These are phyloP conservation scores for Drosophila pseudoobscura DNA, from an alignment of 1,140 invertebrate genomes.

Conservation along the genomic window DNA sequence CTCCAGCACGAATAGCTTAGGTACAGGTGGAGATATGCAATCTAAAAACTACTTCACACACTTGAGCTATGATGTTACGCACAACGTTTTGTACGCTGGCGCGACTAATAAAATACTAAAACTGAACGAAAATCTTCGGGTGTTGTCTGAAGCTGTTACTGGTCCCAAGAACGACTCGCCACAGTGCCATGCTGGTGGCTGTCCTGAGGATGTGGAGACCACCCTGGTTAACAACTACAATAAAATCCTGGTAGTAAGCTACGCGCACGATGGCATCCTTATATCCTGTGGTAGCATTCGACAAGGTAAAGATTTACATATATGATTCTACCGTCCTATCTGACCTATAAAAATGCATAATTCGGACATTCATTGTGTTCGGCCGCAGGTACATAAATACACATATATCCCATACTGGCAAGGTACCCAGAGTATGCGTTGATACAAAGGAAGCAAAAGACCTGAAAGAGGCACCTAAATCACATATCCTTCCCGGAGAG, in stretches of 20 bases:
- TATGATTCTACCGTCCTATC: neutral
- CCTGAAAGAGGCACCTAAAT: too few relatives aligned
- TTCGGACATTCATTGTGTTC: neutral
- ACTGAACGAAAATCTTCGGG: conserved; percentile 88
- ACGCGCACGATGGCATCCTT: conserved; percentile 88
- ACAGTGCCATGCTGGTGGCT: conserved; percentile 93
- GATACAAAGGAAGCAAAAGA: too few relatives aligned
- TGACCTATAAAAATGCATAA: neutral
- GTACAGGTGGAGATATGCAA: conserved; percentile 15
- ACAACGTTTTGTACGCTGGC: conserved; percentile 89
- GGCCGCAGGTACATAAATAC: too few relatives aligned
- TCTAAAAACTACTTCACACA: conserved; percentile 84
- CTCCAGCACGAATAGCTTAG: conserved; percentile 19
- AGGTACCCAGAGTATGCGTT: too few relatives aligned
- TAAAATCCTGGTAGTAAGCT: conserved; percentile 95
- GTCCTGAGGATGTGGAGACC: conserved; percentile 87
- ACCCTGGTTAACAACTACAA: conserved; percentile 93
- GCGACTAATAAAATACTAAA: conserved; percentile 93
- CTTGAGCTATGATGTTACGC: conserved; percentile 84
- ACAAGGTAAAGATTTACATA: conserved; percentile 85
- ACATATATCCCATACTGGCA: too few relatives aligned
- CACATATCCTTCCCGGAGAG: too few relatives aligned
- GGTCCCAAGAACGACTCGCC: conserved; percentile 93
- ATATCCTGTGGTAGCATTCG: conserved; percentile 94
- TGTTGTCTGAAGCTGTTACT: conserved; percentile 88